phyloP scores from a whole-genome alignment of 2,113 vertebrate species.

The Cervus canadensis region DNA sequence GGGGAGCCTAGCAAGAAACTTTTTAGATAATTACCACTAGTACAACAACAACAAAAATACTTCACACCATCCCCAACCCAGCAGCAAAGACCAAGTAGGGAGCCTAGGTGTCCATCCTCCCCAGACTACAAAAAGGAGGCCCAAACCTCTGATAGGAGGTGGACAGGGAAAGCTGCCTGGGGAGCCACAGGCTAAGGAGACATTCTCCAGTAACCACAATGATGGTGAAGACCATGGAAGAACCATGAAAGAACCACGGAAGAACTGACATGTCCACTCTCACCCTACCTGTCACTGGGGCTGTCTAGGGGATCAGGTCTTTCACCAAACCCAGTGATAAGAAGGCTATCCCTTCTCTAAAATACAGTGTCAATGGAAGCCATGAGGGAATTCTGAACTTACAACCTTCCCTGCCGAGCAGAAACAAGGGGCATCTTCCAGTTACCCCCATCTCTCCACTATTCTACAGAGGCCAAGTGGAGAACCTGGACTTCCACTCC shows the following conservation, averaged over 20 bases:
- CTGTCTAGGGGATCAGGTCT: not conserved
- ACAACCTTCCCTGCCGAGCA: not conserved
- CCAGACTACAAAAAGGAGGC: not conserved
- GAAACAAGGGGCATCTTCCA: not conserved
- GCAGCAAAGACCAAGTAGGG: not conserved
- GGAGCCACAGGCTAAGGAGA: not conserved
- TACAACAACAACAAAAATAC: not conserved
- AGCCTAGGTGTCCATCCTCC: not conserved
- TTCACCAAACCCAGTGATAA: not conserved
- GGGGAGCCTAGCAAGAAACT: not conserved
- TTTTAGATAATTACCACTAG: not conserved
- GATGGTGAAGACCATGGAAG: not conserved
- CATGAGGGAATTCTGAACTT: not conserved
- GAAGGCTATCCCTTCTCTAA: not conserved
- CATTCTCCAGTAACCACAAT: not conserved
- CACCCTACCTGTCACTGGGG: not conserved
- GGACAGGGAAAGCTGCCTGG: not conserved
- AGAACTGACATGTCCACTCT: not conserved
- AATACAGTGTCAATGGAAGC: not conserved
- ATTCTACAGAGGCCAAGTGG: not conserved
- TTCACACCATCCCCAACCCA: not conserved
- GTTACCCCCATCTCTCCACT: not conserved
- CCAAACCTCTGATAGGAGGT: not conserved
- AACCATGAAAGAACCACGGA: not conserved
- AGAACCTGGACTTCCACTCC: not conserved